These are phyloP conservation scores for Propsilocerus akamusi DNA, from an alignment of 1,140 invertebrate genomes.

Conservation along the genomic window DNA sequence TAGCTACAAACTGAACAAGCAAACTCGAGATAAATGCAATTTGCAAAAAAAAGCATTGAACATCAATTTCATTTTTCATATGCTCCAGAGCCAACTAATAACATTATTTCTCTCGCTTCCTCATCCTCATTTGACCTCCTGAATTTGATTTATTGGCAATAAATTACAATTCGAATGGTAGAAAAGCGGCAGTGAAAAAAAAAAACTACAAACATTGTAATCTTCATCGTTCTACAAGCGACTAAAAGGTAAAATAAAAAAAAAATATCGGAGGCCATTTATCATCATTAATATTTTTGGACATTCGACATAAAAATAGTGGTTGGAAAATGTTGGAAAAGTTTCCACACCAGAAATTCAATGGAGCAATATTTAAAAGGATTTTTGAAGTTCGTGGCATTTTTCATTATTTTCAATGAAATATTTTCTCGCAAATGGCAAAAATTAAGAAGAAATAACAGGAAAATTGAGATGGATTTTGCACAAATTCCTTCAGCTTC, in stretches of 20 bases:
- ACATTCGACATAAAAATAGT: background rate
- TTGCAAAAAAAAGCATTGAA: no score
- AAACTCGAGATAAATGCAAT: no score
- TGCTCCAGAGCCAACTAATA: no score
- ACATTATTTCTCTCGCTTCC: no score
- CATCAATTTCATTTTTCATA: no score
- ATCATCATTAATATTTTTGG: background rate
- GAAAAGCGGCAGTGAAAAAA: background rate
- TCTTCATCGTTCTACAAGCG: background rate
- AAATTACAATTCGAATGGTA: background rate
- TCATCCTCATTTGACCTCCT: no score
- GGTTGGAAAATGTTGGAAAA: background rate
- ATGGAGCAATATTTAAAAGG: background rate
- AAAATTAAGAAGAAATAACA: background rate
- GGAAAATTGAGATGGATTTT: no score
- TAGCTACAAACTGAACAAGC: no score
- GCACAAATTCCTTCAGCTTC: no score
- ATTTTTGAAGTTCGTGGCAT: background rate
- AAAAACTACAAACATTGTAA: background rate
- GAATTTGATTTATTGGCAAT: background rate
- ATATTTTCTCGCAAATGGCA: background rate
- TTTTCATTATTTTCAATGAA: background rate
- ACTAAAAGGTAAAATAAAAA: background rate
- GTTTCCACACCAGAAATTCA: background rate
- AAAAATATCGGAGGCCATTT: background rate